Base-by-base conservation (phyloP, 2,888 invertebrate species). In the Heliconius ismenius region DNA sequence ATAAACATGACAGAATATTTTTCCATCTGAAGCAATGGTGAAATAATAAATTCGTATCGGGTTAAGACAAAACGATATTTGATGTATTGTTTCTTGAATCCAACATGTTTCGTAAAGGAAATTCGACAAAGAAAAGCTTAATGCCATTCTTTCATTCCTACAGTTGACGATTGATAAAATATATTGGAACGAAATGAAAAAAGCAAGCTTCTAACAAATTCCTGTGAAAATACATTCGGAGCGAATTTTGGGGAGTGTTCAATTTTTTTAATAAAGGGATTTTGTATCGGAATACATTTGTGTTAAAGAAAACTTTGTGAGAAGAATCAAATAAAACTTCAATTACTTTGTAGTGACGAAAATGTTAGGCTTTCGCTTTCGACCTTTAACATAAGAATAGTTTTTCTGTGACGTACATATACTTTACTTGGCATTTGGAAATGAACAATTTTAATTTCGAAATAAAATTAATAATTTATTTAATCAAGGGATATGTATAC, bases 61-160 rank as follows among this genome's bases (percentile, higher is more conserved):
- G 54, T 63, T 75, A 74, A 80, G 78, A 77, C 74, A 76, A 79
- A 79, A 74, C 54, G 76, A 74, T 78, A 75, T 79, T 78, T 81
- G 81, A 81, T 80, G 78, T 80, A 78, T 78, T 76, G 78, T 75
- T 78, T 77, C 78, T 76, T 80, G 76, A 78, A 79, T 77, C 58
- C 64, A 75, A 74, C 76, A 79, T 75, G 79, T 78, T 79, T 77
- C 79, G 70, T 73, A 73, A 73, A 78, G 79, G 64, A 79, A 80
- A 79, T 80, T 79, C 76, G 74, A 80, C 81, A 79, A 80, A 80
- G 79, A 79, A 78, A 76, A 80, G 74, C 79, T 78, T 81, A 82
- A 82, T 81, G 78, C 80, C 77, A 81, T 82, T 83, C 81, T 80
- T 80, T 82, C 81, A 77, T 79, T 79, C 76, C 78, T 77, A 75